Conservation (phyloP, 64 coral and sea anemone genomes). For the Astreopora myriophthalma region DNA sequence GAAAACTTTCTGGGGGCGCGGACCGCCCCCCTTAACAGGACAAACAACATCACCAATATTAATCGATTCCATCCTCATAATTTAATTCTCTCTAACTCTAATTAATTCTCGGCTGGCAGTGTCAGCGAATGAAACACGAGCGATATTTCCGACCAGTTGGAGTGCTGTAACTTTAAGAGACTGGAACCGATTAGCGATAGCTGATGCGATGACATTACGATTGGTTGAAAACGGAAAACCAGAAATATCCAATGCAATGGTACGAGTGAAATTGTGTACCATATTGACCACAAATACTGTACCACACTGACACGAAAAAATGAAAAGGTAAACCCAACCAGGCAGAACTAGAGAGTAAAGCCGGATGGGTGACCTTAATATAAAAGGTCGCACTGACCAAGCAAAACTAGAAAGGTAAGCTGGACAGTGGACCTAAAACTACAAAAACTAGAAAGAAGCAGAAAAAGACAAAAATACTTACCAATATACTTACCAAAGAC, state of each 20-base stretch:
- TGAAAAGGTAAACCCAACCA: background rate
- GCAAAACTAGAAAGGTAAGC: background rate
- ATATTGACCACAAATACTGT: background rate
- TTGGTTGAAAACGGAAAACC: background rate
- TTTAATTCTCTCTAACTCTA: too few species aligned
- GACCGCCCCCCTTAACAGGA: too few species aligned
- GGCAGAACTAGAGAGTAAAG: background rate
- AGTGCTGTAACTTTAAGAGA: background rate
- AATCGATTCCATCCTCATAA: too few species aligned
- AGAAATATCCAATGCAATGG: background rate
- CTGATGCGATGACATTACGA: background rate
- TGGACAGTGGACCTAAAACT: background rate
- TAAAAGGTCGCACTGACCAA: background rate
- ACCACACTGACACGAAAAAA: background rate
- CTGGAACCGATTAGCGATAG: background rate
- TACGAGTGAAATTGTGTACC: background rate
- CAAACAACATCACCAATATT: too few species aligned
- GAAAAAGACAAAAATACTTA: background rate
- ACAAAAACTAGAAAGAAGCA: background rate
- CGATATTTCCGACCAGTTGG: background rate
- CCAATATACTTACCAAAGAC: too few species aligned
- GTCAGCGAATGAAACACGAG: background rate
- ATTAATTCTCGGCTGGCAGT: background rate
- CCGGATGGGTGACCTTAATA: background rate
- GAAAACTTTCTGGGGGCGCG: too few species aligned